Evolutionary conservation across 2,797 vertebrate species (phyloP).

Genomic region (Falco concolor): DNA sequence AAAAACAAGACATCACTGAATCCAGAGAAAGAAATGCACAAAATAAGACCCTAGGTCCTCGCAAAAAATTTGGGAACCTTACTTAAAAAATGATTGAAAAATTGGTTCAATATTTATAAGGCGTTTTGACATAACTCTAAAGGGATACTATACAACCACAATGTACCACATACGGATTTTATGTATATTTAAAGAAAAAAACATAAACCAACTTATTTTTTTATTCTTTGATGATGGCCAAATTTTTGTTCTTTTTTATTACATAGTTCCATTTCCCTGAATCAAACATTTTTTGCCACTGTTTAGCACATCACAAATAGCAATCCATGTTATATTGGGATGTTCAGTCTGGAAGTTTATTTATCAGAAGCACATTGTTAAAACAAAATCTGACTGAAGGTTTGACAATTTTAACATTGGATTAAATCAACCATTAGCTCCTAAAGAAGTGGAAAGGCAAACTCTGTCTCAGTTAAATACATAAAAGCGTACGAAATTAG

Average conservation of each 20-base stretch:
- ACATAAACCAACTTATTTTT: not conserved
- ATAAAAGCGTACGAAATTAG: not conserved
- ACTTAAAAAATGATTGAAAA: not conserved
- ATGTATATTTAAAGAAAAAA: not conserved
- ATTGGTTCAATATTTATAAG: not conserved
- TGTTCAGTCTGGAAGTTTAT: not conserved
- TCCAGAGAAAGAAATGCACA: not conserved
- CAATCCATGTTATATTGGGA: not conserved
- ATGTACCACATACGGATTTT: not conserved
- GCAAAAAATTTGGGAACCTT: not conserved
- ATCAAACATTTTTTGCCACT: not conserved
- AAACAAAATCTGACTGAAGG: not conserved
- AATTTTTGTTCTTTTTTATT: not conserved
- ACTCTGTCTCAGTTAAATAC: not conserved
- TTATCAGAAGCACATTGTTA: not conserved
- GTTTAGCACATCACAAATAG: not conserved
- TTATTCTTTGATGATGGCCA: not conserved
- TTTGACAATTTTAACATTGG: not conserved
- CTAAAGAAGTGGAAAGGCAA: conserved; percentile 12
- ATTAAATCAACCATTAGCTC: conserved; percentile 27
- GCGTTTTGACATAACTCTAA: not conserved
- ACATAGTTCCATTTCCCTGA: not conserved
- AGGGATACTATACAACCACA: not conserved
- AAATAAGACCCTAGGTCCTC: not conserved
- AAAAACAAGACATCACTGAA: not conserved